Base-by-base conservation (phyloP, 2,888 invertebrate genomes). In the Cartodere bifasciata region DNA sequence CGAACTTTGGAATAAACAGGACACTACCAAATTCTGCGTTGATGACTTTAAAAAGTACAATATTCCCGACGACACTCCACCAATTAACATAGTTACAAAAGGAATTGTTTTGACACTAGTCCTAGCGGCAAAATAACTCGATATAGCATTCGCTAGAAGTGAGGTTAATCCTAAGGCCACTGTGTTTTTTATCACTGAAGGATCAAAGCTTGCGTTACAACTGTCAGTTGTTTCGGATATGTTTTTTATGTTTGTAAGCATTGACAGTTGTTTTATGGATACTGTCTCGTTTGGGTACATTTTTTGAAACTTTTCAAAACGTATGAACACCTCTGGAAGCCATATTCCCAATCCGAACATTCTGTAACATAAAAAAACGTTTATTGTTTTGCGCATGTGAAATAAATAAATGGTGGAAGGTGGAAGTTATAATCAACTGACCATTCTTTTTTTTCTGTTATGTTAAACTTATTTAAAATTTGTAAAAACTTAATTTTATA, bases 311-410 rank as follows among this genome's bases (percentile, higher is more conserved):
- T 55, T 45, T 46, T 65, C 50, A 48, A 66, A 62, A 33, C 80
- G 67, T 23, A 70, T 70, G 35, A 84, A 75, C 5, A 84, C 60
- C 49, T 82, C 81, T 3, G 83, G 83, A 26, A 83, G 68, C 84
- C 84, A 84, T 42, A 83, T 59, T 34, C 75, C 76, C 1, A 78
- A 55, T 2, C 77, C 78, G 34, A 75, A 77, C 15, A 74, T 74
- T 9, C 77, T 77, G 56, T 7, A 58, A 60, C n/a, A n/a, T n/a
- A n/a, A n/a, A n/a, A n/a, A n/a, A n/a, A n/a, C n/a, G n/a, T n/a
- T n/a, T n/a, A n/a, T n/a, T n/a, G n/a, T n/a, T n/a, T n/a, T n/a
- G n/a, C n/a, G n/a, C n/a, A n/a, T n/a, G n/a, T n/a, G n/a, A n/a
- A n/a, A n/a, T n/a, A n/a, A n/a, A n/a, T n/a, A n/a, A n/a, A n/a